These are phyloP conservation scores for Liodrosophila aerea DNA, from an alignment of 2,888 invertebrate genomes.

Conservation along the genomic window DNA sequence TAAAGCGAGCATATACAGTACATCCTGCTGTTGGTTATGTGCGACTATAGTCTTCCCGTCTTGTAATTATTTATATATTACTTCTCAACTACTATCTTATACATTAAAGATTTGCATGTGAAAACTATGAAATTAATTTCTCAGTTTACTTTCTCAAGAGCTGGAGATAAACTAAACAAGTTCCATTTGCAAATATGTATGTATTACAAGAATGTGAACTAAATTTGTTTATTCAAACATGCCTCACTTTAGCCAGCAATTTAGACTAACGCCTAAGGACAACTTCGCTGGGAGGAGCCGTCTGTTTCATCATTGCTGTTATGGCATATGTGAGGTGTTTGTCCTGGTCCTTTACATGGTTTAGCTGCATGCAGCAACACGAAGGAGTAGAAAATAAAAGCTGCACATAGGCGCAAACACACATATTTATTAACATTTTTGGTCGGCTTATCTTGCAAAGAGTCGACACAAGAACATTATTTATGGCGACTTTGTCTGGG, in stretches of 20 bases:
- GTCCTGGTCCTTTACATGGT: slow-evolving; percentile 30
- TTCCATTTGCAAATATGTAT: too few relatives aligned
- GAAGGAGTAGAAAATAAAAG: slow-evolving; percentile 44
- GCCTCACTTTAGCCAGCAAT: slow-evolving; percentile 35
- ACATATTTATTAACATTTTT: slow-evolving; percentile 53
- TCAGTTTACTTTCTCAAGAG: too few relatives aligned
- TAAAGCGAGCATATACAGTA: too few relatives aligned
- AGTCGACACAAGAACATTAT: slow-evolving; percentile 44
- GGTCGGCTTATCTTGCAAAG: slow-evolving; percentile 41
- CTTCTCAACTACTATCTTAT: too few relatives aligned
- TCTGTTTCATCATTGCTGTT: slow-evolving; percentile 18
- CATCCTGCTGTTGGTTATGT: too few relatives aligned
- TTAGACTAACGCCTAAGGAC: slow-evolving; percentile 27
- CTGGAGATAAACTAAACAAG: too few relatives aligned
- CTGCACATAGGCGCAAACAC: slow-evolving; percentile 28
- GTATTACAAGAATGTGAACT: too few relatives aligned
- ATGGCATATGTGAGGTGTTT: slow-evolving; percentile 26
- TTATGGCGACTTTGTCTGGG: slow-evolving; percentile 49
- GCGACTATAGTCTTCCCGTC: too few relatives aligned
- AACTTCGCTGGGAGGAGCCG: slow-evolving; percentile 26
- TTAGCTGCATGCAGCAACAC: slow-evolving; percentile 24
- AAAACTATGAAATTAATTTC: too few relatives aligned
- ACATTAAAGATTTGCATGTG: too few relatives aligned
- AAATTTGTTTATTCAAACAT: slow-evolving; percentile 18
- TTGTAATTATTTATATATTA: too few relatives aligned